Evolutionary conservation across 2,113 vertebrate genomes (phyloP), one percentile per base, ranked within the genome.

Genomic region (Zeus faber): DNA sequence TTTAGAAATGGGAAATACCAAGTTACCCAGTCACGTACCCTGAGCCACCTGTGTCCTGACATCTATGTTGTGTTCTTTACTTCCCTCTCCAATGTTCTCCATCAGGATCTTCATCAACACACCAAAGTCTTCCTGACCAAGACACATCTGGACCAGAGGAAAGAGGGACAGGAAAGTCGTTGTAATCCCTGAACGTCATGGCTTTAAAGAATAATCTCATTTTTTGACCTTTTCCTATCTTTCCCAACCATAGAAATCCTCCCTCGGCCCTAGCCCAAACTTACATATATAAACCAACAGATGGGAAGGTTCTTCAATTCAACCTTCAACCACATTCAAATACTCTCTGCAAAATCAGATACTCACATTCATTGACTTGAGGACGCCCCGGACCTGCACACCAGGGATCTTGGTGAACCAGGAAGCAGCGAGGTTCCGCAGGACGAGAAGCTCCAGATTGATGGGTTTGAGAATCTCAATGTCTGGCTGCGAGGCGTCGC

Each of bases 41-140:
- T 63, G 59, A 23, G 44, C 41, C 16, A 33, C 48, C n/a, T 63
- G 72, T 37, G 37, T 70, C 1, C 18, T 70, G n/a, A 65, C 40
- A 13, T 91, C 89, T 51, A 49, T 58, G 27, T 10, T 58, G 53
- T 58, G 40, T 2, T 74, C 79, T 57, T 72, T 85, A 51, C 81
- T 83, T 23, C 83, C 89, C 73, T 98, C 95, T 9, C 91, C 90
- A 48, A 98, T 89, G 82, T 99, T 99, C 88, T 98, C 94, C 0
- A 70, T 77, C 60, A 98, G 56, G 39, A 95, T 92, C 84, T 90
- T 95, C 82, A 95, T 92, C 35, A 95, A 84, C 43, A 99, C 83
- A 9, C 80, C 82, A 35, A 98, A 67, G 79, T 98, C 95, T 29
- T 97, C 95, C 70, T 97, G 89, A 58, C 89, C 92, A 64, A 98